These are phyloP conservation scores for Ctenodactylus gundi DNA, from an alignment of 2,113 vertebrate genomes.

Conservation along the genomic window DNA sequence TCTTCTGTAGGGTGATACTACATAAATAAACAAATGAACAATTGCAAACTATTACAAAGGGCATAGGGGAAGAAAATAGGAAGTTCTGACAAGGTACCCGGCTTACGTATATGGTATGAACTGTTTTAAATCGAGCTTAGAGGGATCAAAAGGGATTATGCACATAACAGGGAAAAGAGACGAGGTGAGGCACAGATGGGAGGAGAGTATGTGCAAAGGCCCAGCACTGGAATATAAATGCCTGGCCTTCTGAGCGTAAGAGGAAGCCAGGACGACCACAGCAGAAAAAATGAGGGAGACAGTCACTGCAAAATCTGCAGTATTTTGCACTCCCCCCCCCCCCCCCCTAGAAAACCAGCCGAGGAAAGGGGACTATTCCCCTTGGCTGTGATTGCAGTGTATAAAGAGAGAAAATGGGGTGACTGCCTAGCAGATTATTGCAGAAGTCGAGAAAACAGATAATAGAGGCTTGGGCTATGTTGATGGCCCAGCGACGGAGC, in stretches of 20 bases:
- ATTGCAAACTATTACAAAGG: background rate
- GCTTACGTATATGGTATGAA: accelerated
- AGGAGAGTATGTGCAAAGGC: background rate
- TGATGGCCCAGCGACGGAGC: background rate
- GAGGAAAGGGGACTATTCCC: background rate
- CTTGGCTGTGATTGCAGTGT: accelerated
- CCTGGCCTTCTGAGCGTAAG: background rate
- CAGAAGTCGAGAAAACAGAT: background rate
- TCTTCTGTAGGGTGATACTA: background rate
- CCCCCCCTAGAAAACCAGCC: too few species aligned
- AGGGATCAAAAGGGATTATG: background rate
- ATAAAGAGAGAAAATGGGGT: background rate
- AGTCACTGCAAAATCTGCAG: background rate
- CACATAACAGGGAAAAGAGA: background rate
- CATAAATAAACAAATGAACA: background rate
- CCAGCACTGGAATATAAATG: background rate
- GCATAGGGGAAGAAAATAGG: background rate
- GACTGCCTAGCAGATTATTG: background rate
- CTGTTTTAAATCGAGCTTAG: background rate
- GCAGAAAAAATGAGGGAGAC: background rate
- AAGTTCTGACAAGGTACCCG: background rate
- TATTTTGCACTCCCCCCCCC: too few species aligned
- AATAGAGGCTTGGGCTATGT: background rate
- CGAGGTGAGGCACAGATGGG: accelerated
- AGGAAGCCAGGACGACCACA: background rate